Base-by-base conservation (phyloP, 2,888 invertebrate genomes). In the Mimumesa dahlbomi region DNA sequence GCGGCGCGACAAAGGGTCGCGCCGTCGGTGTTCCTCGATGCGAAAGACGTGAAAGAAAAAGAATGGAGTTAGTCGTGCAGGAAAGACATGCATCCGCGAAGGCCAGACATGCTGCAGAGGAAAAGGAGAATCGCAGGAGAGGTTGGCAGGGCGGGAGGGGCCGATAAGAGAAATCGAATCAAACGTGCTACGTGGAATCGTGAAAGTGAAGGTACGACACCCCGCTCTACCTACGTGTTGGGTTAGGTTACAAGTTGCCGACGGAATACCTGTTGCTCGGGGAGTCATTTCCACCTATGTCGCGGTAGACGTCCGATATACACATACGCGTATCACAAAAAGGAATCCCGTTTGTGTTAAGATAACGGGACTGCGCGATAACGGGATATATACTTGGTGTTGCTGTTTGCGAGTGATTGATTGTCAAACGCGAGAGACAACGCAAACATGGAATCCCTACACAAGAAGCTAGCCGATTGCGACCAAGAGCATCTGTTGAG, bases 401-500 rank as follows among this genome's bases (percentile, higher is more conserved):
- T n/a, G n/a, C 45, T n/a, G 21, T 6, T 16, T 5, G 5, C 14
- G 31, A 18, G 21, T 42, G 6, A n/a, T n/a, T 4, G 14, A 59
- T 38, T 61, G 75, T 75, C 67, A 75, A 64, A 45, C 19, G n/a
- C n/a, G n/a, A n/a, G n/a, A n/a, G n/a, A n/a, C n/a, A n/a, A n/a
- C n/a, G 4, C 16, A 18, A 61, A 13, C 16, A 79, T 79, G 79
- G 73, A 80, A 25, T 43, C 34, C 4, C 14, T 77, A 2, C 48
- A 36, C 13, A 42, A 19, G 7, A 62, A 79, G 31, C 40, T 87
- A 6, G 48, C 61, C 7, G 68, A 91, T 75, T 93, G 93, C 87
- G 93, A 93, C 59, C 97, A 97, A 90, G 93, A 94, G 73, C 97
- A 97, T 87, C 91, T 97, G 77, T 90, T 97, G 25, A 92, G 93